phyloP scores from a whole-genome alignment of 2,888 invertebrate genomes.

The Smittia sp. region DNA sequence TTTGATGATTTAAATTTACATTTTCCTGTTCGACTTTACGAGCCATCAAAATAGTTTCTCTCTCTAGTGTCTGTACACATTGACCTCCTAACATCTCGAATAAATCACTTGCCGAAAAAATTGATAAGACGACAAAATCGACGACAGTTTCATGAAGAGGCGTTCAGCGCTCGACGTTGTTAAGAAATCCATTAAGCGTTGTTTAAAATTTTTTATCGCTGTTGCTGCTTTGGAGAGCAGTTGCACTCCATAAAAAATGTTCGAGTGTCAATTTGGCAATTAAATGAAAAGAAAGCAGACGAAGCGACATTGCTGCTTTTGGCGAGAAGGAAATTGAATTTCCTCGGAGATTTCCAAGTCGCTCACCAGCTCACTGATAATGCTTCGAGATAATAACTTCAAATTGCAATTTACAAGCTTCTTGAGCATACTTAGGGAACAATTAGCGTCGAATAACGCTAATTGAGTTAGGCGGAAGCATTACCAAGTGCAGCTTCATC shows the following conservation, averaged over 20 bases:
- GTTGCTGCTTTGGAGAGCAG: neutral
- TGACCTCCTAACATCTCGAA: conserved; percentile 6
- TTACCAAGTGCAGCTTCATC: neutral
- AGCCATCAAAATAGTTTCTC: neutral
- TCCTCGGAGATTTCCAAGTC: neutral
- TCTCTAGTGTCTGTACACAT: neutral
- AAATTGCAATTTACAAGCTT: conserved; percentile 9
- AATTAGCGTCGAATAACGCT: conserved; percentile 27
- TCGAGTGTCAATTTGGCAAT: neutral
- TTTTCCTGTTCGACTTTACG: neutral
- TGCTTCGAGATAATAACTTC: no score
- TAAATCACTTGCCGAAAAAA: conserved; percentile 22
- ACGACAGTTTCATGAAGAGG: neutral
- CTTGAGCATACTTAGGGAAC: neutral
- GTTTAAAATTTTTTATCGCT: no score
- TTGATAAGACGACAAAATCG: conserved; percentile 16
- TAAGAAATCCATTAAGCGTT: no score
- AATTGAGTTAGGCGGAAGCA: conserved; percentile 10
- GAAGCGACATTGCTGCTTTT: neutral
- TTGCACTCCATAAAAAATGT: neutral
- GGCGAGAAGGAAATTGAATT: neutral
- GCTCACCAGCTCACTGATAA: neutral
- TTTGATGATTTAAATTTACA: neutral
- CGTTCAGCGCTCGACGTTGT: neutral
- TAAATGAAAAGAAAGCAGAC: neutral